A percentile compares a stretch with the other conserved stretches of the same genome.
Evolutionary conservation across 2,797 vertebrate genomes (phyloP).

Genomic region (Paguma larvata): DNA sequence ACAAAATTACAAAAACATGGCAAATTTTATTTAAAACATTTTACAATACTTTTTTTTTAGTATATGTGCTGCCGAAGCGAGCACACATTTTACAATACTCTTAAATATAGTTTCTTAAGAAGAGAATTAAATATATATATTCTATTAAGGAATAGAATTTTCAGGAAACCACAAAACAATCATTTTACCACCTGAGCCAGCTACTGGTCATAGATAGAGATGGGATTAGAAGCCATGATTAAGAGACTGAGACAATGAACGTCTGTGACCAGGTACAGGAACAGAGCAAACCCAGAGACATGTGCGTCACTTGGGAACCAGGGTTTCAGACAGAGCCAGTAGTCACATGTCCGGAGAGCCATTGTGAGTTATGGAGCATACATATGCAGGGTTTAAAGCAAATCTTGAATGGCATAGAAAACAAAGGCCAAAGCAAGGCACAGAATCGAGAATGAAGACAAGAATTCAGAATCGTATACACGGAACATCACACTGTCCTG

Average conservation of each 20-base stretch:
- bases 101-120: conserved; percentile 31
- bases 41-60: conserved; percentile 41
- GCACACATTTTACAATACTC: conserved; percentile 37
- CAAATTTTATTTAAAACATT: conserved; percentile 59
- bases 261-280: background rate
- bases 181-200: background rate
- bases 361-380: background rate
- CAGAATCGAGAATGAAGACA: background rate
- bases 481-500: background rate
- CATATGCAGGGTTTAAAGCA: background rate
- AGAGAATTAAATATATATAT: background rate
- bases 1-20: conserved; percentile 31
- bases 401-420: background rate
- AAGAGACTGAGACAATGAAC: conserved; percentile 48
- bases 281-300: background rate
- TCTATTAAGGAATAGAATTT: background rate
- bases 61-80: too few relatives aligned
- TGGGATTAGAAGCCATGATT: background rate
- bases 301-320: background rate
- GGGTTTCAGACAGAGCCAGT: background rate
- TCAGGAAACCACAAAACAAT: conserved; percentile 53
- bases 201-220: background rate
- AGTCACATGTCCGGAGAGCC: background rate
- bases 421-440: background rate
- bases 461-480: background rate